Evolutionary conservation across 1,140 invertebrate genomes (phyloP).

Genomic region (Scylla paramamosain): DNA sequence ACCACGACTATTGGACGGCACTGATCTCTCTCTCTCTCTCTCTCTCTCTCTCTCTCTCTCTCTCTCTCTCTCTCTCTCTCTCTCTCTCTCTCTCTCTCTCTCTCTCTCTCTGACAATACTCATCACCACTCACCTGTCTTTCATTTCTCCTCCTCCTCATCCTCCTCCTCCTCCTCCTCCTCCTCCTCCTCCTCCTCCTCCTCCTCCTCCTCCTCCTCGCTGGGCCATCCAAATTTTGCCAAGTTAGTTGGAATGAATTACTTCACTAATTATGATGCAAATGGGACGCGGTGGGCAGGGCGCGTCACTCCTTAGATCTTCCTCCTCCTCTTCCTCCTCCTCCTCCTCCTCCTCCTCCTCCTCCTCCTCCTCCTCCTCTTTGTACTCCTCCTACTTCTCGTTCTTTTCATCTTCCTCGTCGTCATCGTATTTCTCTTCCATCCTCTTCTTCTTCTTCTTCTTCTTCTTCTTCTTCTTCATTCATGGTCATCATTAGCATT

Average conservation of each 20-base stretch:
- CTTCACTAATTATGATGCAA: conserved; percentile 58
- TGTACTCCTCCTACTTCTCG: not conserved
- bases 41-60: not conserved
- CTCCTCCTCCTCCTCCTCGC: not conserved
- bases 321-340: not conserved
- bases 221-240: not conserved
- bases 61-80: conserved; percentile 46
- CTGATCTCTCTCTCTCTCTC: conserved; percentile 19
- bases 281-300: conserved; percentile 34
- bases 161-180: not conserved
- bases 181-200: not conserved
- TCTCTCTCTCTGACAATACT: conserved; percentile 21
- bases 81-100: conserved; percentile 55
- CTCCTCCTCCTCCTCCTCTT: not conserved
- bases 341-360: conserved; percentile 2
- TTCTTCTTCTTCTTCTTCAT: not conserved
- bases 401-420: not conserved
- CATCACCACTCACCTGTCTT: not conserved
- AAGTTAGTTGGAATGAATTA: conserved; percentile 44
- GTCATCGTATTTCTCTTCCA: not conserved
- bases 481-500: not conserved
- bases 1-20: too few species aligned
- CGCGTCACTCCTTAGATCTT: not conserved
- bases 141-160: too few species aligned
- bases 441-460: not conserved